phyloP scores from a whole-genome alignment of 2,113 vertebrate species.

The Choloepus hoffmanni region DNA sequence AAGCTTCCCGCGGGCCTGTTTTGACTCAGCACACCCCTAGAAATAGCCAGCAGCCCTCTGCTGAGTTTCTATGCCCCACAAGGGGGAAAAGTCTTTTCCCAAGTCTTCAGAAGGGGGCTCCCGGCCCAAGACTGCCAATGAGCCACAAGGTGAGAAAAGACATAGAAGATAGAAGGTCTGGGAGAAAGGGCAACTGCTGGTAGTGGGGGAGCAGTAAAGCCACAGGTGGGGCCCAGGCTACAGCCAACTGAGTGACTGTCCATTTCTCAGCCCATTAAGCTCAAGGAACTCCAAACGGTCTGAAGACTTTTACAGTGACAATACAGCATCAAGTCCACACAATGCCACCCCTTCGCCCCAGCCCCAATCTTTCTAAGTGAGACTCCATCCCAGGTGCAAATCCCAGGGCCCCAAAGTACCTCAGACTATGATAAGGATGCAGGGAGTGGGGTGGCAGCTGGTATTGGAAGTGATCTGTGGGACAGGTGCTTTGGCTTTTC shows the following conservation, averaged over 20 bases:
- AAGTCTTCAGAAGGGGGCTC: background rate
- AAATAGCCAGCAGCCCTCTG: background rate
- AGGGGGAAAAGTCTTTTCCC: background rate
- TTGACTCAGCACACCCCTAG: background rate
- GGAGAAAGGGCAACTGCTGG: fast-evolving
- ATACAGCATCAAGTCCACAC: background rate
- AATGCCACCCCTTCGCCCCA: background rate
- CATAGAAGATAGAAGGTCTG: fast-evolving
- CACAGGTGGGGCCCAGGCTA: background rate
- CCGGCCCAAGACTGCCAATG: fast-evolving
- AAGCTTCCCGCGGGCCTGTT: background rate
- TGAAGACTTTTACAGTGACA: slow-evolving; percentile 14
- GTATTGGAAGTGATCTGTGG: fast-evolving
- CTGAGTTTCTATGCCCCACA: background rate
- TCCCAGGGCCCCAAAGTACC: background rate
- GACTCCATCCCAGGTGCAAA: background rate
- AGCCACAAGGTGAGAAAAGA: background rate
- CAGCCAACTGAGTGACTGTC: slow-evolving; percentile 14
- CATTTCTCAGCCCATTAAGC: slow-evolving; percentile 71
- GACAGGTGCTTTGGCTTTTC: background rate
- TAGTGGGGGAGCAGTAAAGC: background rate
- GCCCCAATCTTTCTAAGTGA: background rate
- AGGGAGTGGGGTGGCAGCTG: fast-evolving
- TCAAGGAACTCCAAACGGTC: slow-evolving; percentile 42
- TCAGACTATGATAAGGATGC: background rate